Conservation (phyloP, 2,888 invertebrate genomes). For the Willowsia nigromaculata region DNA sequence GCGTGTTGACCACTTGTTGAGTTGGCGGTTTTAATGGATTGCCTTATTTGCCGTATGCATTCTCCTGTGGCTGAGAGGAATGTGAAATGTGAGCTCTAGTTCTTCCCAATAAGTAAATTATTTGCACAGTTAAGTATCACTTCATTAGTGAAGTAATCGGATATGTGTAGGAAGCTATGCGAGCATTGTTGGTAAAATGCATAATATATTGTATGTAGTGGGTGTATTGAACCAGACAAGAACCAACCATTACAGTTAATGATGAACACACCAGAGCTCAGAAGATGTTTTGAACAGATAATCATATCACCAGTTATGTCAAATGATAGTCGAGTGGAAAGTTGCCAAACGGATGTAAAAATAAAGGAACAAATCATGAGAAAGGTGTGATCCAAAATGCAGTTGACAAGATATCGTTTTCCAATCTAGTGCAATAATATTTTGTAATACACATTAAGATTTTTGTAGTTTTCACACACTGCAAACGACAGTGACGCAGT, state of each 20-base stretch:
- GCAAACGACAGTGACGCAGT: too few relatives aligned
- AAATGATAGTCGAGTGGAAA: slow-evolving; percentile 3
- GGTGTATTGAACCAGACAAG: background rate
- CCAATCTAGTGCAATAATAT: too few relatives aligned
- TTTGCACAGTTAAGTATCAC: slow-evolving; percentile 29
- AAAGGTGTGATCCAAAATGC: background rate
- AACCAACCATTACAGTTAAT: background rate
- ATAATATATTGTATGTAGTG: too few relatives aligned
- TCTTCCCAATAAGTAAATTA: background rate
- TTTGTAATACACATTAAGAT: too few relatives aligned
- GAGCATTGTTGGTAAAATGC: background rate
- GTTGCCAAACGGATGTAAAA: slow-evolving; percentile 1
- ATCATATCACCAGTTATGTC: background rate
- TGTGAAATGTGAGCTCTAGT: background rate
- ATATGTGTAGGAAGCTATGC: background rate
- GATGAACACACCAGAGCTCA: background rate
- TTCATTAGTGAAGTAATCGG: slow-evolving; percentile 44
- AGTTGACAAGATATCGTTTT: too few relatives aligned
- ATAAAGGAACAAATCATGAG: background rate
- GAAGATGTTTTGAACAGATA: background rate
- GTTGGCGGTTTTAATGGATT: slow-evolving; percentile 23
- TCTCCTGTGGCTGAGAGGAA: background rate
- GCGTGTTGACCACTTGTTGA: slow-evolving; percentile 36
- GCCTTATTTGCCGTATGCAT: slow-evolving; percentile 35
- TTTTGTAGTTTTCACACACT: too few relatives aligned